A percentile compares a stretch with the other conserved stretches of the same genome.
These are phyloP conservation scores for Bovichtus variegatus DNA, from an alignment of 2,797 vertebrate genomes.

Conservation along the genomic window DNA sequence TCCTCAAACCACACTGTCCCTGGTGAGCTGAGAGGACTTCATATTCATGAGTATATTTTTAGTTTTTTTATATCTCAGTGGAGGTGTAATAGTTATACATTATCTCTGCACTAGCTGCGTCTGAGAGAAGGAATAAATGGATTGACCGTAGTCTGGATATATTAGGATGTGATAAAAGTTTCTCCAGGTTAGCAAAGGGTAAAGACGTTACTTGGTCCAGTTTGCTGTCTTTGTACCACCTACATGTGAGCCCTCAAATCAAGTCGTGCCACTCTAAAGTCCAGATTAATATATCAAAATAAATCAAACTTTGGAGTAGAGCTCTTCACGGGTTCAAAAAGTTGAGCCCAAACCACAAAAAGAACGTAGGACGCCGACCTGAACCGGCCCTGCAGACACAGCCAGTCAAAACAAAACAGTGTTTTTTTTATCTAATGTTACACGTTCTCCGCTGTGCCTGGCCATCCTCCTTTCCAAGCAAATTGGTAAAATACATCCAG, in stretches of 20 bases:
- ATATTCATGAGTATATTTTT: not conserved
- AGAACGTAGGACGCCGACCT: no score
- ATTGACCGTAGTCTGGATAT: not conserved
- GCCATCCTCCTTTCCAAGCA: no score
- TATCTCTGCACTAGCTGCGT: not conserved
- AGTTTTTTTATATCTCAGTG: not conserved
- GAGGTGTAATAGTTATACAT: not conserved
- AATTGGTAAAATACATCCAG: no score
- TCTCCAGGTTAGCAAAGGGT: not conserved
- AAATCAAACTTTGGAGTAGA: not conserved
- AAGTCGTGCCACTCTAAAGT: not conserved
- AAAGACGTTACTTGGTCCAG: not conserved
- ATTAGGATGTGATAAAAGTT: not conserved
- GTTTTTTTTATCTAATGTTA: no score
- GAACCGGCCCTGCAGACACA: no score
- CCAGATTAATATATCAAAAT: not conserved
- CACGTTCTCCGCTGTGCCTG: no score
- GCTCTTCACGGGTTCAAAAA: no score
- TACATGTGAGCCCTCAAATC: not conserved
- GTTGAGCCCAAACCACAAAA: no score
- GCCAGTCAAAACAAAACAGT: no score
- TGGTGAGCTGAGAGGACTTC: slow-evolving; percentile 66
- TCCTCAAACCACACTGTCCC: slow-evolving; percentile 68
- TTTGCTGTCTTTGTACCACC: not conserved
- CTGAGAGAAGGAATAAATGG: not conserved